A percentile compares a stretch with the other conserved stretches of the same genome.
Conservation (phyloP, 2,888 invertebrate species). For the Omphaloscelis lunosa region DNA sequence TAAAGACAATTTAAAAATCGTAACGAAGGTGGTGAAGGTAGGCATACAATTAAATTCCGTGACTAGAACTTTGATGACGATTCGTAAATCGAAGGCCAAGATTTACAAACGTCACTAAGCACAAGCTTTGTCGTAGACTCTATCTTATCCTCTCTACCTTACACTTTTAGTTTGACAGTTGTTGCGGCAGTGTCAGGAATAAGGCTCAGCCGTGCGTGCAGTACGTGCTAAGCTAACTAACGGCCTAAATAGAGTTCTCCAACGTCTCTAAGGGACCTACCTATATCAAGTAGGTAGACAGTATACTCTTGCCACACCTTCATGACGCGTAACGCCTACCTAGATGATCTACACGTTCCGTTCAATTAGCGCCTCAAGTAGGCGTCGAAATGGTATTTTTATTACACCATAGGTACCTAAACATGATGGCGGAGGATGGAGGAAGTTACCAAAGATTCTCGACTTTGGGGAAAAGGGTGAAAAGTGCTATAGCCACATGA, state of each 20-base stretch:
- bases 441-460: not conserved
- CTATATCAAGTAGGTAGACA: not conserved
- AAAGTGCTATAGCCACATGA: not conserved
- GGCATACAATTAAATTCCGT: too few species aligned
- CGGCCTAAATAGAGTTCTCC: not conserved
- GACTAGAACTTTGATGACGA: not conserved
- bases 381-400: slow-evolving; percentile 20
- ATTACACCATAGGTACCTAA: not conserved
- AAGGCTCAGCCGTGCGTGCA: not conserved
- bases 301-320: slow-evolving; percentile 34
- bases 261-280: not conserved
- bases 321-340: slow-evolving; percentile 39
- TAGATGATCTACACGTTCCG: slow-evolving; percentile 12
- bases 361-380: slow-evolving; percentile 41
- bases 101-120: not conserved
- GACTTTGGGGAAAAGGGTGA: too few species aligned
- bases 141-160: not conserved
- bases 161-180: not conserved
- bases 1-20: too few species aligned
- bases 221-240: too few species aligned
- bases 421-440: not conserved
- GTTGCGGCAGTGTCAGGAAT: not conserved
- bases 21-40: too few species aligned
- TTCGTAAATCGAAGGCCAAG: not conserved
- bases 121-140: not conserved